Percentiles rank a stretch among this genome's conserved stretches.
phyloP scores from a whole-genome alignment of 1,140 invertebrate species.

The Panulirus ornatus region DNA sequence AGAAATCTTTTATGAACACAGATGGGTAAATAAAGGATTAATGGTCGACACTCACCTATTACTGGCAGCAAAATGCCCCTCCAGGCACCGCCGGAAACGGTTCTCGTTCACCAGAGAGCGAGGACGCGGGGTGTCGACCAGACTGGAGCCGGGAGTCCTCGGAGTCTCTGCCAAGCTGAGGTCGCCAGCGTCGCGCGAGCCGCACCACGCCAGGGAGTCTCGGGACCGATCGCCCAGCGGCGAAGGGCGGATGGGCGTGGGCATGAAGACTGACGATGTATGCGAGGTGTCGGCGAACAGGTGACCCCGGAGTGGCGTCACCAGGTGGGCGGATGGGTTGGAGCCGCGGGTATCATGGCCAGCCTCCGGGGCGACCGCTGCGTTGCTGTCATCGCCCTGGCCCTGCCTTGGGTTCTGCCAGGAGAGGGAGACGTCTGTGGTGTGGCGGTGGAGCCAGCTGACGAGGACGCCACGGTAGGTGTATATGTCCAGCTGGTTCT shows the following conservation, averaged over 20 bases:
- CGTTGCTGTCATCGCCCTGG: not conserved
- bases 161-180: too few relatives aligned
- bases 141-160: not conserved
- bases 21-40: too few relatives aligned
- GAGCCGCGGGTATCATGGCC: not conserved
- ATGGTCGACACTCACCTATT: not conserved
- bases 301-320: not conserved
- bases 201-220: not conserved
- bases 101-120: not conserved
- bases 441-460: slow-evolving; percentile 21
- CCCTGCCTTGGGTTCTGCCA: not conserved
- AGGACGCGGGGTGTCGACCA: not conserved
- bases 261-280: not conserved
- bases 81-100: not conserved
- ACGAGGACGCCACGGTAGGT: slow-evolving; percentile 26
- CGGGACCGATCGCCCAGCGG: not conserved
- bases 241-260: not conserved
- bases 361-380: not conserved
- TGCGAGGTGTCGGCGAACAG: too few relatives aligned
- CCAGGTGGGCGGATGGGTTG: too few relatives aligned
- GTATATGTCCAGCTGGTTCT: slow-evolving; percentile 13
- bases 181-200: not conserved
- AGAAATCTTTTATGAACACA: too few relatives aligned
- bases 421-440: not conserved
- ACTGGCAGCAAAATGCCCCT: not conserved